These are phyloP conservation scores for Stomatorhinus walkeri DNA, from an alignment of 2,797 vertebrate species.

Conservation along the genomic window DNA sequence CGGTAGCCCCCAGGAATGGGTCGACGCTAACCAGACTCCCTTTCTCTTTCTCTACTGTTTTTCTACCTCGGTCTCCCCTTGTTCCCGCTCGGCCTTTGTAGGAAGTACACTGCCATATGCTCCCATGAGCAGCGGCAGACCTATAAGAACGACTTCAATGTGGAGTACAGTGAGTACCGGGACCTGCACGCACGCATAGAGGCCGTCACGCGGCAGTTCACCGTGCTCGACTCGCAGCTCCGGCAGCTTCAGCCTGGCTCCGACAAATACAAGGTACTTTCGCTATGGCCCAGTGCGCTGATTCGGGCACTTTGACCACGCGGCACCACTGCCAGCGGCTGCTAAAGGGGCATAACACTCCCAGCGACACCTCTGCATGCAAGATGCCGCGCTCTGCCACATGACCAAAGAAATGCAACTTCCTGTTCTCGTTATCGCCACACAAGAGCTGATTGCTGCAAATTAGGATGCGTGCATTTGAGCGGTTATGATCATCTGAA, in stretches of 20 bases:
- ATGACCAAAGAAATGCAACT: not conserved
- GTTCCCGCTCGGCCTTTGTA: constrained; percentile 35
- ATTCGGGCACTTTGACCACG: not conserved
- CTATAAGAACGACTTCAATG: constrained; percentile 87
- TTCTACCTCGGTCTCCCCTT: not conserved
- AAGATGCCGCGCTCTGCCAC: not conserved
- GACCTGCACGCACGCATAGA: constrained; percentile 81
- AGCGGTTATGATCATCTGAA: not conserved
- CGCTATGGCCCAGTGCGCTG: not conserved
- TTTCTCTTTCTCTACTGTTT: not conserved
- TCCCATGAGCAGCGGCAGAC: constrained; percentile 73
- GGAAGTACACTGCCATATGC: constrained; percentile 69
- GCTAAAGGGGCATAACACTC: not conserved
- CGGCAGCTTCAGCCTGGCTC: constrained; percentile 71
- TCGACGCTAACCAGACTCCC: not conserved
- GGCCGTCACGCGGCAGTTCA: constrained; percentile 74
- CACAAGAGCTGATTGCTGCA: not conserved
- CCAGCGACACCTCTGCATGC: not conserved
- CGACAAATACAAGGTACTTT: constrained; percentile 73
- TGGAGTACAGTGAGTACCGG: constrained; percentile 83
- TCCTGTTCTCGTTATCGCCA: not conserved
- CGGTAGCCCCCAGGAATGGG: not conserved
- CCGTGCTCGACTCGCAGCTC: constrained; percentile 74
- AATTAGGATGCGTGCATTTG: not conserved
- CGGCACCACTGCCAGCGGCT: not conserved